Conservation (phyloP, 1,140 invertebrate species). For the Drosophila virilis region DNA sequence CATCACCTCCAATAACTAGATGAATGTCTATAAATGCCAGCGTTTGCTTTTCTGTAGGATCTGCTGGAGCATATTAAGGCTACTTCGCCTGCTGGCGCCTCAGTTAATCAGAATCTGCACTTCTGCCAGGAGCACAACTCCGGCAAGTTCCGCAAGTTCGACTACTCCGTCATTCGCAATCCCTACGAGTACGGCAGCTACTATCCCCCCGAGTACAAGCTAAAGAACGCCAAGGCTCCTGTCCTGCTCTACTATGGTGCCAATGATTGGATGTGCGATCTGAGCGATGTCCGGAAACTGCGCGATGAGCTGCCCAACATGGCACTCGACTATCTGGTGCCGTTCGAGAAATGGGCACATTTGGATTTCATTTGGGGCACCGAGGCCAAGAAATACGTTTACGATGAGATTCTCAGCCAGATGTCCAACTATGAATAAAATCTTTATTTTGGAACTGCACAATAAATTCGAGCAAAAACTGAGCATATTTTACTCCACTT, state of each 20-base stretch:
- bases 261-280: constrained; percentile 86
- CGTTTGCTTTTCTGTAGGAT: constrained; percentile 42
- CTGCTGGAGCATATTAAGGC: constrained; percentile 80
- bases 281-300: constrained; percentile 87
- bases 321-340: constrained; percentile 84
- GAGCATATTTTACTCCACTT: constrained; percentile 25
- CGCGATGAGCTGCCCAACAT: constrained; percentile 75
- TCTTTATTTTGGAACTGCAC: constrained; percentile 2
- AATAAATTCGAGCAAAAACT: constrained; percentile 36
- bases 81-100: constrained; percentile 86
- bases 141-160: constrained; percentile 83
- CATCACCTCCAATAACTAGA: not conserved
- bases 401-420: constrained; percentile 84
- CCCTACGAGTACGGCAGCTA: constrained; percentile 83
- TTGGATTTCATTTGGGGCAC: constrained; percentile 89
- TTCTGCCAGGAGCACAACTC: constrained; percentile 84
- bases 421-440: constrained; percentile 61
- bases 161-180: constrained; percentile 84
- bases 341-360: constrained; percentile 88
- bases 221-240: constrained; percentile 87
- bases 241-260: constrained; percentile 87
- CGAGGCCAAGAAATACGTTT: constrained; percentile 86
- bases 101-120: constrained; percentile 85
- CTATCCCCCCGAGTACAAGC: constrained; percentile 86
- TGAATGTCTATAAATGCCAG: not conserved